phyloP scores from a whole-genome alignment of 2,888 invertebrate genomes.

The Tetragonula carbonaria region DNA sequence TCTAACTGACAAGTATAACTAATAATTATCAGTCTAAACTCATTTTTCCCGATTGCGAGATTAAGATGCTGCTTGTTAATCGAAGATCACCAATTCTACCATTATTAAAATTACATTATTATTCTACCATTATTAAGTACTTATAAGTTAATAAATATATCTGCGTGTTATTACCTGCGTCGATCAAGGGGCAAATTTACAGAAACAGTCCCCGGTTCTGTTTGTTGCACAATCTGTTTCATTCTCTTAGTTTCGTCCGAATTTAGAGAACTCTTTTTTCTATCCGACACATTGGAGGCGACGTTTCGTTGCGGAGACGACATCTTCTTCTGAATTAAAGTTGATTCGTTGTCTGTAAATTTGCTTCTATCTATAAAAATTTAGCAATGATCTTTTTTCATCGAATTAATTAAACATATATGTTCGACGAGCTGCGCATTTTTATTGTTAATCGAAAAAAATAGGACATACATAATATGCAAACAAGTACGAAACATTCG shows the following conservation, averaged over 20 bases:
- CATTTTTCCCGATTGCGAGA: neutral
- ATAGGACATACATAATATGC: neutral
- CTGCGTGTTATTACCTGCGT: slow-evolving; percentile 8
- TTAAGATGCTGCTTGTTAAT: neutral
- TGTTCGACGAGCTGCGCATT: no score
- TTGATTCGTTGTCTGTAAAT: neutral
- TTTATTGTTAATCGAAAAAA: neutral
- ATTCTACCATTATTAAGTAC: neutral
- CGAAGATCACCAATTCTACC: no score
- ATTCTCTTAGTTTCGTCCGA: slow-evolving; percentile 9
- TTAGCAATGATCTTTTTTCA: neutral
- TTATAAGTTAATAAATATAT: neutral
- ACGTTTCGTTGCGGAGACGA: neutral
- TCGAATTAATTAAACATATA: neutral
- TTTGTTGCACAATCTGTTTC: neutral
- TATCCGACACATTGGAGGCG: neutral
- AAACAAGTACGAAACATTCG: neutral
- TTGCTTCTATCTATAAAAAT: neutral
- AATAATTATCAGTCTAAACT: neutral
- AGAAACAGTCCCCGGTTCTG: neutral
- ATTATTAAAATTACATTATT: neutral
- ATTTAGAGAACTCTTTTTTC: neutral
- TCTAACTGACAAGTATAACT: neutral
- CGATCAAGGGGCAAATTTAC: neutral
- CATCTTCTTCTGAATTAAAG: neutral